Base-by-base conservation (phyloP, 2,113 vertebrate species). In the Pituophis catenifer region DNA sequence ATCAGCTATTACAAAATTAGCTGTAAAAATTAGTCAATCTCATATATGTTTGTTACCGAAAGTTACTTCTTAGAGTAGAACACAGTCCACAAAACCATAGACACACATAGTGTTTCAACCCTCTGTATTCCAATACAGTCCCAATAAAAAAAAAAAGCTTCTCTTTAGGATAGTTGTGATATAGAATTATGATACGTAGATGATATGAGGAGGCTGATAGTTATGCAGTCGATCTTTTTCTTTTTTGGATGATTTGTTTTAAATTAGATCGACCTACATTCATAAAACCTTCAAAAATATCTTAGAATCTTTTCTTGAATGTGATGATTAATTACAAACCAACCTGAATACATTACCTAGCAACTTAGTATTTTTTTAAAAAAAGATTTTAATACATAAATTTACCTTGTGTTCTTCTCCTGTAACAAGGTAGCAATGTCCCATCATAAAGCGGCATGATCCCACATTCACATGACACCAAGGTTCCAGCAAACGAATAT, bases 391-490 rank as follows among this genome's bases (percentile, higher is more conserved):
- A 12, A 0, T 75, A 29, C 1, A 44, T 57, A 55, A 13, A 7
- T 91, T 97, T 94, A 99, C 99, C 99, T 99, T 99, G 90, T 99
- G 98, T 0, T 98, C 99, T 94, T 99, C 99, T 12, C 99, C 99
- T 8, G 98, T 98, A 93, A 99, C 98, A 0, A 99, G 98, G 96
- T 99, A 99, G 96, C 99, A 99, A 15, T 99, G 98, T 86, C 98
- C 99, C 97, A 99, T 97, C 98, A 99, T 98, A 97, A 99, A 99
- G 10, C 98, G 97, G 90, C 98, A 99, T 89, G 99, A 99, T 38
- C 99, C 99, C 75, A 99, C 98, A 91, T 99, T 99, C 92, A 98
- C 98, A 13, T 99, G 99, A 97, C 99, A 99, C 99, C 99, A 99
- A 0, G 99, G 98, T 91, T 98, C 97, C 24, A 99, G 97, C 90